Evolutionary conservation across 2,113 vertebrate species (phyloP).

Genomic region (Axis porcinus): DNA sequence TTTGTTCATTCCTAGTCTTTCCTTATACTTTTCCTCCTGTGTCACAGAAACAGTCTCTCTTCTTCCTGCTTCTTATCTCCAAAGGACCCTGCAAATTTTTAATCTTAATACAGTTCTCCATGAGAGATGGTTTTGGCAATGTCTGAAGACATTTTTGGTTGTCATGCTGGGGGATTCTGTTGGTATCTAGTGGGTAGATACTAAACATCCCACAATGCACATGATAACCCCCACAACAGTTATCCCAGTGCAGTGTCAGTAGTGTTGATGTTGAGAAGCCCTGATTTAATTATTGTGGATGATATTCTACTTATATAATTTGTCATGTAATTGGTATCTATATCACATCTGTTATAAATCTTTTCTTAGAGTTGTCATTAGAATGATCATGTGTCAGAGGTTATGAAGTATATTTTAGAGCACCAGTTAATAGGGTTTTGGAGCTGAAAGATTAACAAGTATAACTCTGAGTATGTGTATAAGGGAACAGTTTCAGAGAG

Average conservation of each 20-base stretch:
- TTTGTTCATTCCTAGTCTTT: not conserved
- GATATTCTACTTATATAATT: not conserved
- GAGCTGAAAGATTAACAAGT: not conserved
- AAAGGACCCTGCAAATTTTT: not conserved
- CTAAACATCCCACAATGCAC: not conserved
- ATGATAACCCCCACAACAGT: not conserved
- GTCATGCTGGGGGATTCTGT: not conserved
- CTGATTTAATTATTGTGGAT: not conserved
- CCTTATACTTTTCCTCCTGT: not conserved
- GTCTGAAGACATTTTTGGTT: not conserved
- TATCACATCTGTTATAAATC: not conserved
- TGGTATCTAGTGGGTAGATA: not conserved
- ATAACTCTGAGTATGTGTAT: not conserved
- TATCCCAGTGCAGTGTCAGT: not conserved
- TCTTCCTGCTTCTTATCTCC: not conserved
- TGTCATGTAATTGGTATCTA: not conserved
- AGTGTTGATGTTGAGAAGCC: not conserved
- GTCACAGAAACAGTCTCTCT: not conserved
- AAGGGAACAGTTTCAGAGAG: conserved; percentile 2
- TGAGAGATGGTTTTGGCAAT: not conserved
- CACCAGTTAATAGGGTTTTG: not conserved
- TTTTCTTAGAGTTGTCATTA: conserved; percentile 5
- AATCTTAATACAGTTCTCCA: not conserved
- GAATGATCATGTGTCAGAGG: not conserved
- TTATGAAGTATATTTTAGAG: conserved; percentile 19